Evolutionary conservation across 2,797 vertebrate species (phyloP), one percentile per base, ranked within the genome.

Genomic region (Sebastes elongatus): DNA sequence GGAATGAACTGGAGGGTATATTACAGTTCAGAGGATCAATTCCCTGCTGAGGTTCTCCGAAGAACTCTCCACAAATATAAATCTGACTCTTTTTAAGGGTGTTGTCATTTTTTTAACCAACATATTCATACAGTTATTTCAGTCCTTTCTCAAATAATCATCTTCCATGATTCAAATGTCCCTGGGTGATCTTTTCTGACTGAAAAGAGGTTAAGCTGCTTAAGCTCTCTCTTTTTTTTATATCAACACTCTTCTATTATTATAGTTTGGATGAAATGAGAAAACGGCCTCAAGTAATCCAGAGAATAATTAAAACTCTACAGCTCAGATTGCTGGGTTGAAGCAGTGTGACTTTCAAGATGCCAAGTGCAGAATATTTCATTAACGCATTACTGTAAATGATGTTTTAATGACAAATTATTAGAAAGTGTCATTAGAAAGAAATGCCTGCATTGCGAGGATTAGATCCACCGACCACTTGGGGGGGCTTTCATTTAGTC

Each of bases 141-240:
- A 76, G 62, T 38, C 52, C 27, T 81, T 84, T 83, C 53, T 79
- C 60, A 82, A 91, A 88, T 84, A 78, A 86, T 88, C 74, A 80
- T 86, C 46, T 86, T 73, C 59, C 52, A 76, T 80, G 81, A 88
- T 86, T 92, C 74, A 71, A 72, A 62, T 90, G 78, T 89, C 89
- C 83, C 80, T 55, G 74, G 30, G 78, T 85, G 87, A 91, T 89
- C 63, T 85, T 82, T 86, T 81, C 70, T 76, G 80, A 81, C 74
- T 83, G 68, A 89, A 91, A 89, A 82, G 80, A 86, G 79, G 86
- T 86, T 91, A 93, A 92, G 90, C 90, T 79, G 86, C 86, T 93
- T 93, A 92, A 84, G 81, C 71, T 74, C 69, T 80, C 63, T 86
- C n/a, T 92, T 82, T 88, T 86, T 33, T 92, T 80, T 88, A 85